These are phyloP conservation scores for Limnephilus lunatus DNA, from an alignment of 2,888 invertebrate species.

Conservation along the genomic window DNA sequence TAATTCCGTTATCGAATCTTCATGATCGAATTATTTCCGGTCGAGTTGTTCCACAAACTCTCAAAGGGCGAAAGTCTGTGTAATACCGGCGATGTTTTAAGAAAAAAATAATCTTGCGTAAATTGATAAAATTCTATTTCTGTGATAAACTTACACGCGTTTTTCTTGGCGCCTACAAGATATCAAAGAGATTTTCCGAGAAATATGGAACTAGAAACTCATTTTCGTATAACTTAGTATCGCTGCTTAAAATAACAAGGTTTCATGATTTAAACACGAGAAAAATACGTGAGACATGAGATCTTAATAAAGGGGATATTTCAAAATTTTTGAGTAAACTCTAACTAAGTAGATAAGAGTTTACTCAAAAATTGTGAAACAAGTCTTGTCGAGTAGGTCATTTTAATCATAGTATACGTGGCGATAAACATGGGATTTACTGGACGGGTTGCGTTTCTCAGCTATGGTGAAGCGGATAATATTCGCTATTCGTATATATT, in stretches of 20 bases:
- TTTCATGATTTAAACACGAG: background rate
- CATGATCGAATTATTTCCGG: background rate
- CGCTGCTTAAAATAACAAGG: background rate
- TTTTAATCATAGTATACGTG: no score
- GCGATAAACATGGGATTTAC: no score
- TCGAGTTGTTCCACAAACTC: background rate
- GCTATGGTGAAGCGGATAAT: no score
- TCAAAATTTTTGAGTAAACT: no score
- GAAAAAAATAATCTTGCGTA: background rate
- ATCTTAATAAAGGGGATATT: background rate
- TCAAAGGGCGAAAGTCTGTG: background rate
- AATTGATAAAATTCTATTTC: background rate
- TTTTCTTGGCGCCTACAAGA: background rate
- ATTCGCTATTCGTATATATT: background rate
- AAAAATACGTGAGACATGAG: background rate
- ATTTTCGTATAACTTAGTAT: background rate
- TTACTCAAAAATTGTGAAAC: no score
- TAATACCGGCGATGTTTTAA: background rate
- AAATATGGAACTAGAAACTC: background rate
- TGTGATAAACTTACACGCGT: background rate
- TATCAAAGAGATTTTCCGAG: background rate
- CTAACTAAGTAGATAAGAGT: no score
- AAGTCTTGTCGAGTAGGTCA: no score
- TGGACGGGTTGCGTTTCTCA: no score
- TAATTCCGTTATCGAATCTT: background rate